These are phyloP conservation scores for Physella acuta DNA, from an alignment of 1,140 invertebrate genomes.

Conservation along the genomic window DNA sequence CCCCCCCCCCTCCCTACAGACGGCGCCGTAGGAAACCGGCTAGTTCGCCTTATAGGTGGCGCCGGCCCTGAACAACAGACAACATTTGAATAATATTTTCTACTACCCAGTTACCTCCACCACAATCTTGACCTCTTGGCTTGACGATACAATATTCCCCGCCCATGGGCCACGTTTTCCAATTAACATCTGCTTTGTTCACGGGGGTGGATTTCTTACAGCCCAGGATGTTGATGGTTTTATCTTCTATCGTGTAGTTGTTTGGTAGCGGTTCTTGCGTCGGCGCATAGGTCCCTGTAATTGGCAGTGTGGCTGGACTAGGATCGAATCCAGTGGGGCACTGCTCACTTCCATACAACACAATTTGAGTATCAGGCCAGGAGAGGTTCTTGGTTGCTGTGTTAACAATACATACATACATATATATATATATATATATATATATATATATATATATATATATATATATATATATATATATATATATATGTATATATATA, in stretches of 20 bases:
- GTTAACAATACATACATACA: too few species aligned
- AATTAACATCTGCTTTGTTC: not conserved
- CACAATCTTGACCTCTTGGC: not conserved
- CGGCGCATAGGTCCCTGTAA: not conserved
- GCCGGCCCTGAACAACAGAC: too few species aligned
- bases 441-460: too few species aligned
- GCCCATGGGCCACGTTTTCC: not conserved
- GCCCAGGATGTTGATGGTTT: not conserved
- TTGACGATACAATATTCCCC: not conserved
- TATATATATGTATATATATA: too few species aligned
- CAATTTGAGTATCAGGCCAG: slow-evolving; percentile 4
- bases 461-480: too few species aligned
- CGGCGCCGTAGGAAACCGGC: too few species aligned
- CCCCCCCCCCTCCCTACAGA: too few species aligned
- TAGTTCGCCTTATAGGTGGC: too few species aligned
- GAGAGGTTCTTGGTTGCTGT: too few species aligned
- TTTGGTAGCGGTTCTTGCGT: not conserved
- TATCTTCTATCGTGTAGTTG: not conserved
- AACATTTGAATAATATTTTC: too few species aligned
- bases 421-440: too few species aligned
- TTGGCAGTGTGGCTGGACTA: not conserved
- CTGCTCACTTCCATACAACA: not conserved
- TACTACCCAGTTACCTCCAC: not conserved
- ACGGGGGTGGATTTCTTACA: not conserved
- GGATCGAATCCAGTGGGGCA: not conserved